A percentile compares a stretch with the other conserved stretches of the same genome.
Conservation (phyloP, 1,140 invertebrate species). For the Muscidifurax raptorellus region DNA sequence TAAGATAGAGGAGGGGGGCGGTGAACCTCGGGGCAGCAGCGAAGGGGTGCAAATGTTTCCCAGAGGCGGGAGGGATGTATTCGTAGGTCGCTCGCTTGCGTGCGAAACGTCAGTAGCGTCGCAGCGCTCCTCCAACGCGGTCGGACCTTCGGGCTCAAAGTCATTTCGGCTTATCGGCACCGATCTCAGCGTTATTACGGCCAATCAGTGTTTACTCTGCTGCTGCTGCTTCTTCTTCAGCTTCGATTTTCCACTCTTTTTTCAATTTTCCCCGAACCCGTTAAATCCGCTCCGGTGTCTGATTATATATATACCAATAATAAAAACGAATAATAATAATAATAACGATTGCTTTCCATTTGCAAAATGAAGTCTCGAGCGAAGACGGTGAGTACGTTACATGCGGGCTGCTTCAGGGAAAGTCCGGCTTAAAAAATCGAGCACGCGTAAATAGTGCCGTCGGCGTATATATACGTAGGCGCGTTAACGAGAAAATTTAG, state of each 20-base stretch:
- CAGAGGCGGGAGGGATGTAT: conserved; percentile 58
- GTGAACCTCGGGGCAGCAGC: background rate
- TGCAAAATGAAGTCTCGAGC: background rate
- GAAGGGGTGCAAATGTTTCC: conserved; percentile 30
- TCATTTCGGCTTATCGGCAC: conserved; percentile 8
- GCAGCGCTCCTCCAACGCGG: conserved; percentile 64
- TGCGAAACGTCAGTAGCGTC: conserved; percentile 66
- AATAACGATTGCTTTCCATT: background rate
- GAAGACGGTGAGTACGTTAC: no score
- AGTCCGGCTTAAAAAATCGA: background rate
- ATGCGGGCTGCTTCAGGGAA: background rate
- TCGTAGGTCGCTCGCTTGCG: conserved; percentile 62
- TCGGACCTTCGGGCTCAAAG: conserved; percentile 44
- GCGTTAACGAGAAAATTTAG: conserved; percentile 12
- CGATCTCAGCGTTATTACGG: background rate
- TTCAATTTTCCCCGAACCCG: background rate
- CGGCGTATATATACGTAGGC: no score
- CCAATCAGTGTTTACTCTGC: background rate
- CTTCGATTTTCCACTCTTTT: background rate
- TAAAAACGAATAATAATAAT: background rate
- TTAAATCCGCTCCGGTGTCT: background rate
- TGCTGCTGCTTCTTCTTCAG: background rate
- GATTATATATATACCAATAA: background rate
- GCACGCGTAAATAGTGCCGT: background rate
- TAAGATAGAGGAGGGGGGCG: background rate